Base-by-base conservation (phyloP, 1,140 invertebrate species). In the Trichoplusia ni region DNA sequence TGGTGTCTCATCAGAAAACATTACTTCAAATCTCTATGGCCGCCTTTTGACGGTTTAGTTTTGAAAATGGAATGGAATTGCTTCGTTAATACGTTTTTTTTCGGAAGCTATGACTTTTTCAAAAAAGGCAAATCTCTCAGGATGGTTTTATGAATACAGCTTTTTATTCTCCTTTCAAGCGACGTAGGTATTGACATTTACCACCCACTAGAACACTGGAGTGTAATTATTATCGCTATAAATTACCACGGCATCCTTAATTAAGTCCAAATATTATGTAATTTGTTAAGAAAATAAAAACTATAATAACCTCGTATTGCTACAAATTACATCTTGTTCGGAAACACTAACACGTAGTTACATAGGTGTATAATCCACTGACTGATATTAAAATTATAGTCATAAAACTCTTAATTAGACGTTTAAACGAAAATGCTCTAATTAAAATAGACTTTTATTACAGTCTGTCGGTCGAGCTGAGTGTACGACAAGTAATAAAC, bases 1-100 rank as follows among this genome's bases (percentile, higher is more conserved):
- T 84, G 84, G 82, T 79, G 86, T 85, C 75, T 83, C 82, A 87
- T 86, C 82, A 81, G 83, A 87, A 87, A 89, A 87, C 82, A 87
- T 87, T 81, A 86, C 76, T 86, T 82, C 77, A 84, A 84, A 86
- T 86, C 81, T 84, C 76, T 78, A 84, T 82, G 80, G 77, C n/a
- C 13, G 21, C 38, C 29, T 11, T 46, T 35, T 84, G 77, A 73
- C 71, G 75, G 71, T 72, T 46, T 8, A 31, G 14, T 42, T 60
- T 60, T 35, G 13, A 31, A 25, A 46, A 60, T 60, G 27, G 27
- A 42, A 60, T 42, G 37, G 11, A 54, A 54, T 58, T 58, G 33
- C 38, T 23, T 23, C 54, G 31, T 27, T 44, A n/a, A n/a, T n/a
- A n/a, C n/a, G n/a, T 31, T 25, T 8, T 42, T 25, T 29, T 58